These are phyloP conservation scores for Aix galericulata DNA, from an alignment of 2,113 vertebrate species.

Conservation along the genomic window DNA sequence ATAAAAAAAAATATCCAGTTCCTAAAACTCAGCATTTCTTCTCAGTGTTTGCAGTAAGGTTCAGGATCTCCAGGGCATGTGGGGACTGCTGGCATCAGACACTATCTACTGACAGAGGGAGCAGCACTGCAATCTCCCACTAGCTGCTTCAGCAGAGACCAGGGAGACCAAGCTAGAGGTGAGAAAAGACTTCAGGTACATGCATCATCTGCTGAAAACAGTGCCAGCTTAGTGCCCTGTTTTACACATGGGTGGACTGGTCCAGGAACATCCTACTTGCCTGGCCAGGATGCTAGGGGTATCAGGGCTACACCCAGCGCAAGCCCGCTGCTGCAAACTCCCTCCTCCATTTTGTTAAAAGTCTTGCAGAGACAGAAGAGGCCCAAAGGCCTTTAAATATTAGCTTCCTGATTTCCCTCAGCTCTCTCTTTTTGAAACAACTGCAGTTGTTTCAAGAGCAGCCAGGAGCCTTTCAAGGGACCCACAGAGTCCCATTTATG, in stretches of 20 bases:
- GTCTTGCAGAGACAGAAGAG: neutral
- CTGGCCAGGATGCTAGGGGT: neutral
- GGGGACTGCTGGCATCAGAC: fast-evolving
- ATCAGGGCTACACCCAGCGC: neutral
- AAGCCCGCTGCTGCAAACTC: neutral
- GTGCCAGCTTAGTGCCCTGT: neutral
- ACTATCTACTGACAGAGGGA: neutral
- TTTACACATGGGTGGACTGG: neutral
- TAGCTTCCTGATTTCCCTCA: neutral
- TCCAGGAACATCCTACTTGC: neutral
- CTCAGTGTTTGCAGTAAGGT: neutral
- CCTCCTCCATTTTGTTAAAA: neutral
- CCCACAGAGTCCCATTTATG: neutral
- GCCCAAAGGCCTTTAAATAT: neutral
- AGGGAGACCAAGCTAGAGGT: neutral
- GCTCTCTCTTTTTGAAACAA: neutral
- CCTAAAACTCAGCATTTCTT: neutral
- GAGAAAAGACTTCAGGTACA: neutral
- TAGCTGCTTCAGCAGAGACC: neutral
- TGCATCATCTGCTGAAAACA: neutral
- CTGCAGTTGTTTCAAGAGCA: neutral
- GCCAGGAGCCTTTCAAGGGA: neutral
- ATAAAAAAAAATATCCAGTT: neutral
- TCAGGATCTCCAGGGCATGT: neutral
- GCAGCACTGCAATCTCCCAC: neutral